Percentiles rank a stretch among this genome's conserved stretches.
Evolutionary conservation across 2,113 vertebrate species (phyloP).

Genomic region (Nicator chloris): DNA sequence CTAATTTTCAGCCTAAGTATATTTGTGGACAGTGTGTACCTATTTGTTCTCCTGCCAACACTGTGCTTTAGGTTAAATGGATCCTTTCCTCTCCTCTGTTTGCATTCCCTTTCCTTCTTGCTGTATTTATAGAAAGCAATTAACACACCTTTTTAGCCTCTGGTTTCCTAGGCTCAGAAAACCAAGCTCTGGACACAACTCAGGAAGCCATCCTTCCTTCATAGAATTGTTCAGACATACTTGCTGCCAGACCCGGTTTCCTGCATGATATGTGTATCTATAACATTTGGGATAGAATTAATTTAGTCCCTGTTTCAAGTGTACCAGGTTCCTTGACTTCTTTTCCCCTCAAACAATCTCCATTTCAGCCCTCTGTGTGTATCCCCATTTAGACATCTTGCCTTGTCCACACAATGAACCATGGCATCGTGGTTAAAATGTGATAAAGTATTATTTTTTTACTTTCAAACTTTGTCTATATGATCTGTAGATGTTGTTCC

Average conservation of each 20-base stretch:
- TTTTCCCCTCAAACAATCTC: neutral
- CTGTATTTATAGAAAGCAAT: constrained; percentile 11
- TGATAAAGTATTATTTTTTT: neutral
- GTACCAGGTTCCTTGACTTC: neutral
- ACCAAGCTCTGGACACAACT: neutral
- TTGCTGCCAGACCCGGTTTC: neutral
- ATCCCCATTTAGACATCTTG: neutral
- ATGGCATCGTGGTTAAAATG: neutral
- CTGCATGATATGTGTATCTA: neutral
- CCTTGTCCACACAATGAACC: neutral
- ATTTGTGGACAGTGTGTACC: neutral
- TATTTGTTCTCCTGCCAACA: neutral
- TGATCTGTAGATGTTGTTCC: neutral
- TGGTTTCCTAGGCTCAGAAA: neutral
- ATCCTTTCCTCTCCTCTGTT: constrained; percentile 21
- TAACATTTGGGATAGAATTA: neutral
- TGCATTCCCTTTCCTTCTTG: neutral
- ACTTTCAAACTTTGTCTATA: neutral
- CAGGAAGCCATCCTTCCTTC: neutral
- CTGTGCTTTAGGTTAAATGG: constrained; percentile 14
- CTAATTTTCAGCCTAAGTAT: constrained; percentile 33
- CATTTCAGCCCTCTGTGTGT: neutral
- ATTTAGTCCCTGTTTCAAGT: neutral
- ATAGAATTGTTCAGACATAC: neutral
- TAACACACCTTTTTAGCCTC: neutral